Conservation (phyloP, 2,113 vertebrate genomes). For the Suncus etruscus region DNA sequence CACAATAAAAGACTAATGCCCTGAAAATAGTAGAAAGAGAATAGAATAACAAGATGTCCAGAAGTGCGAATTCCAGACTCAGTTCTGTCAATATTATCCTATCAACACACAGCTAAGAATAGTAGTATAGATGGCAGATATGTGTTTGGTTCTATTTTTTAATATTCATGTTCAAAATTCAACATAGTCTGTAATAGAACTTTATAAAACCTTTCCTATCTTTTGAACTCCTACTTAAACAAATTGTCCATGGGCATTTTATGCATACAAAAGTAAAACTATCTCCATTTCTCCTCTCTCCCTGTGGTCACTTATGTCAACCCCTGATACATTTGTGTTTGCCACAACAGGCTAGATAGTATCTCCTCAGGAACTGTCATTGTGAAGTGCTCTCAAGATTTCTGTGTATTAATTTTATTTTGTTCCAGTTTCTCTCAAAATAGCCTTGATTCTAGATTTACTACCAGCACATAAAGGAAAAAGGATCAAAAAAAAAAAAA, state of each 20-base stretch:
- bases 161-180: constrained; percentile 53
- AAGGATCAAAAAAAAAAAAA: not conserved
- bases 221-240: constrained; percentile 1
- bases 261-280: constrained; percentile 27
- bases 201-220: not conserved
- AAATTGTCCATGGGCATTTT: constrained; percentile 26
- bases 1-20: too few species aligned
- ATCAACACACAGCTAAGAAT: constrained; percentile 4
- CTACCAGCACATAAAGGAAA: constrained; percentile 53
- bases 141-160: constrained; percentile 16
- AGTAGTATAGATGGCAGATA: not conserved
- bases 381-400: constrained; percentile 45
- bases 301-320: not conserved
- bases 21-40: not conserved
- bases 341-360: not conserved
- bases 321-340: not conserved
- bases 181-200: not conserved
- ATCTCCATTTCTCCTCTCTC: not conserved
- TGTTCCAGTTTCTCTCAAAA: constrained; percentile 57
- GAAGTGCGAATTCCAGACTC: not conserved
- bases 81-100: not conserved
- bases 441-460: constrained; percentile 62
- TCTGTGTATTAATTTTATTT: constrained; percentile 55
- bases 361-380: not conserved
- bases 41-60: not conserved